These are phyloP conservation scores for Lochmaea crataegi DNA, from an alignment of 2,888 invertebrate species.

Conservation along the genomic window DNA sequence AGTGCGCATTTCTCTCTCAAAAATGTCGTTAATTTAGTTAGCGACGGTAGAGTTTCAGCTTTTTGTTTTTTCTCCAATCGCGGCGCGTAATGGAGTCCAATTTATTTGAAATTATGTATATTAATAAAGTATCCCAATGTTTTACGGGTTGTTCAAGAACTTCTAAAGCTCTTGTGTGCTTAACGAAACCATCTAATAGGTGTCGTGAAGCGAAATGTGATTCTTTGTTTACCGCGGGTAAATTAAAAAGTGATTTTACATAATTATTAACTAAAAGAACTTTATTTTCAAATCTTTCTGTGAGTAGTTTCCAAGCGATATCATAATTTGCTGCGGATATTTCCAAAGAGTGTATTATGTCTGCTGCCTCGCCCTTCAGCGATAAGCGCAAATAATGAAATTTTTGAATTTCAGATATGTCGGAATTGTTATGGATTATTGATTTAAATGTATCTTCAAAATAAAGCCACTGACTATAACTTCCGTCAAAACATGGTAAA, in stretches of 20 bases:
- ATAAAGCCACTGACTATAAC: too few species aligned
- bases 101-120: background rate
- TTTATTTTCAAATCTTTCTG: conserved; percentile 14
- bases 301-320: conserved; percentile 1
- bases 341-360: background rate
- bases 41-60: too few species aligned
- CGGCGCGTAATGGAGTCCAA: too few species aligned
- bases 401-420: too few species aligned
- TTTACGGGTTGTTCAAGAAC: background rate
- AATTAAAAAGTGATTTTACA: conserved; percentile 12
- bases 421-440: too few species aligned
- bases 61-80: too few species aligned
- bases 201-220: background rate
- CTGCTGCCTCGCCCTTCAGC: too few species aligned
- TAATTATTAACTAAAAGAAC: conserved; percentile 2
- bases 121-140: conserved; percentile 11
- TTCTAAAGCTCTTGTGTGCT: conserved; percentile 6
- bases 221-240: background rate
- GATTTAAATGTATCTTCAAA: too few species aligned
- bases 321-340: conserved; percentile 3
- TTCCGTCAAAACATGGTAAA: too few species aligned
- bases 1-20: too few species aligned
- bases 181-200: background rate
- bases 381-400: too few species aligned
- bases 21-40: too few species aligned